Percentiles rank a stretch among this genome's conserved stretches.
These are phyloP conservation scores for Python bivittatus DNA, from an alignment of 2,113 vertebrate species.

Conservation along the genomic window DNA sequence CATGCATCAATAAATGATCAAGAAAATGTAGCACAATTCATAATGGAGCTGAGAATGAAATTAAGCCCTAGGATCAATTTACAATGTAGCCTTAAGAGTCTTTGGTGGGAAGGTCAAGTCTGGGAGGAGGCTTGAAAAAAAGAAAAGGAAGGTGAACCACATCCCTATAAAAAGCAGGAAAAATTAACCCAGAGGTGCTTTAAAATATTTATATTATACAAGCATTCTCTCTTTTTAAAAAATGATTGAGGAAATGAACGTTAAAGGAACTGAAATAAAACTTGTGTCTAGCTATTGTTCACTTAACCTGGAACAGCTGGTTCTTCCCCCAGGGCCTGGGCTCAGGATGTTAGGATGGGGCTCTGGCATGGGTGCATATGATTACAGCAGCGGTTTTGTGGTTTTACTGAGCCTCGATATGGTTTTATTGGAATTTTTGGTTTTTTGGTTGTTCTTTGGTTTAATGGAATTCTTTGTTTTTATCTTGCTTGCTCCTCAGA, in stretches of 20 bases:
- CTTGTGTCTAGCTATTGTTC: neutral
- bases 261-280: neutral
- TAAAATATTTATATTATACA: neutral
- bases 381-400: neutral
- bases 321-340: neutral
- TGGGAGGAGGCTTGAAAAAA: neutral
- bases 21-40: neutral
- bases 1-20: conserved; percentile 38
- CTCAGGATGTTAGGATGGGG: neutral
- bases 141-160: neutral
- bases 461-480: neutral
- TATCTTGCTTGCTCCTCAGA: neutral
- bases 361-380: neutral
- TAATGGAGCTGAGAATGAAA: conserved; percentile 14
- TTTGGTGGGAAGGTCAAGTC: neutral
- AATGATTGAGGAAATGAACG: neutral
- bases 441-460: neutral
- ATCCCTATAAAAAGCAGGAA: neutral
- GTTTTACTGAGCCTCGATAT: neutral
- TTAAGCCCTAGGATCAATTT: conserved; percentile 6
- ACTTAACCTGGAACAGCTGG: neutral
- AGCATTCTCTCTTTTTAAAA: neutral
- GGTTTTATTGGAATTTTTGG: neutral
- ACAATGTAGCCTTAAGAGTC: neutral
- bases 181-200: neutral